A percentile compares a stretch with the other conserved stretches of the same genome.
Conservation (phyloP, 2,888 invertebrate species). For the Apodemia zela region DNA sequence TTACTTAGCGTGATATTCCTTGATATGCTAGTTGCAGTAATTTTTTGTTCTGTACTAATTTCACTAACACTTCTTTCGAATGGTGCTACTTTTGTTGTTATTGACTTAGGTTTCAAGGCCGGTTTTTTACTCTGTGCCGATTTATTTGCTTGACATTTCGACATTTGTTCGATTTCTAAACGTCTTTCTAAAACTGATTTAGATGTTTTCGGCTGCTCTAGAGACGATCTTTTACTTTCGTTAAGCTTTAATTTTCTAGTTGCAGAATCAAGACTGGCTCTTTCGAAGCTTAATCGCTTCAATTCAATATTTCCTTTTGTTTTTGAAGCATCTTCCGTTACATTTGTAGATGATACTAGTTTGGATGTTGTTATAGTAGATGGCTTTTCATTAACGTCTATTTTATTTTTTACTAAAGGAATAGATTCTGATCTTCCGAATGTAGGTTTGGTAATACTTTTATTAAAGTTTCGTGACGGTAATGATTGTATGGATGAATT, state of each 20-base stretch:
- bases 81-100: slow-evolving; percentile 63
- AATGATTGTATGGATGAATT: slow-evolving; percentile 52
- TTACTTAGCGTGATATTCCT: slow-evolving; percentile 14
- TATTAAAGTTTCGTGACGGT: slow-evolving; percentile 48
- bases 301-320: slow-evolving; percentile 60
- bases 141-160: slow-evolving; percentile 50
- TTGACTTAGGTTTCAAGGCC: slow-evolving; percentile 53
- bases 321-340: slow-evolving; percentile 36
- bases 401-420: slow-evolving; percentile 40
- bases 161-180: slow-evolving; percentile 69
- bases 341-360: slow-evolving; percentile 31
- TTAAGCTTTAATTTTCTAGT: slow-evolving; percentile 57
- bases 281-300: slow-evolving; percentile 69
- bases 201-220: slow-evolving; percentile 57
- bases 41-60: slow-evolving; percentile 41
- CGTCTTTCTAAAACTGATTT: slow-evolving; percentile 71
- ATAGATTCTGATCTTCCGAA: slow-evolving; percentile 50
- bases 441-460: slow-evolving; percentile 49
- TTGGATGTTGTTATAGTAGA: slow-evolving; percentile 25
- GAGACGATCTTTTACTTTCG: slow-evolving; percentile 46
- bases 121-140: slow-evolving; percentile 51
- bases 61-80: slow-evolving; percentile 52
- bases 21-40: slow-evolving; percentile 16
- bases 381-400: slow-evolving; percentile 27
- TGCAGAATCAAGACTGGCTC: slow-evolving; percentile 71